A percentile compares a stretch with the other conserved stretches of the same genome.
Evolutionary conservation across 2,797 vertebrate genomes (phyloP).

Genomic region (Darevskia nairensis): DNA sequence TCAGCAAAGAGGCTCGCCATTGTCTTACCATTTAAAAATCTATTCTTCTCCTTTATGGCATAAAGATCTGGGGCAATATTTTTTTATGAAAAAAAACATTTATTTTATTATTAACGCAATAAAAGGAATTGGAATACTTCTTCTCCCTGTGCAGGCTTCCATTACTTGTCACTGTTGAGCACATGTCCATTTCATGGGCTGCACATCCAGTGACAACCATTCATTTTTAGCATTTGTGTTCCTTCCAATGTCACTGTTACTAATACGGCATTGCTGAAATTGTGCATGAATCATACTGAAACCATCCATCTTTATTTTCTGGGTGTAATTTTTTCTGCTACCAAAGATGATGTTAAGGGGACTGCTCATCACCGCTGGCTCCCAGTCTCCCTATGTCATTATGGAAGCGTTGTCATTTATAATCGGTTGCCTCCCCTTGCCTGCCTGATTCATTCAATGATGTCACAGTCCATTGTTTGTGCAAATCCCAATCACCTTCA

Average conservation of each 20-base stretch:
- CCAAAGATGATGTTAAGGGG: conserved; percentile 34
- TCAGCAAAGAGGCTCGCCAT: conserved; percentile 71
- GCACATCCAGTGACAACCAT: conserved; percentile 43
- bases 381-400: conserved; percentile 12
- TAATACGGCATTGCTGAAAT: conserved; percentile 40
- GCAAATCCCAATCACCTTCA: conserved; percentile 55
- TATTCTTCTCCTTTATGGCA: conserved; percentile 52
- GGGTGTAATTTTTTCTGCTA: conserved; percentile 19
- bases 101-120: conserved; percentile 62
- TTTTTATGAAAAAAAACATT: conserved; percentile 6
- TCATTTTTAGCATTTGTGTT: conserved; percentile 24
- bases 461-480: conserved; percentile 58
- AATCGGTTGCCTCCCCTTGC: conserved; percentile 44
- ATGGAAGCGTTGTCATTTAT: conserved; percentile 31
- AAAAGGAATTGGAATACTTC: conserved; percentile 64
- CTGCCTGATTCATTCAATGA: conserved; percentile 9
- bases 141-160: conserved; percentile 43
- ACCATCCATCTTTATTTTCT: conserved; percentile 37
- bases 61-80: conserved; percentile 53
- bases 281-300: conserved; percentile 42
- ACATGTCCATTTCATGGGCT: conserved; percentile 11
- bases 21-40: conserved; percentile 74
- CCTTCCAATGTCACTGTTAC: conserved; percentile 28
- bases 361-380: conserved; percentile 38
- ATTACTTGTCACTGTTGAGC: conserved; percentile 16